Evolutionary conservation across 2,888 invertebrate species (phyloP).

Genomic region (Megastigmus dorsalis): DNA sequence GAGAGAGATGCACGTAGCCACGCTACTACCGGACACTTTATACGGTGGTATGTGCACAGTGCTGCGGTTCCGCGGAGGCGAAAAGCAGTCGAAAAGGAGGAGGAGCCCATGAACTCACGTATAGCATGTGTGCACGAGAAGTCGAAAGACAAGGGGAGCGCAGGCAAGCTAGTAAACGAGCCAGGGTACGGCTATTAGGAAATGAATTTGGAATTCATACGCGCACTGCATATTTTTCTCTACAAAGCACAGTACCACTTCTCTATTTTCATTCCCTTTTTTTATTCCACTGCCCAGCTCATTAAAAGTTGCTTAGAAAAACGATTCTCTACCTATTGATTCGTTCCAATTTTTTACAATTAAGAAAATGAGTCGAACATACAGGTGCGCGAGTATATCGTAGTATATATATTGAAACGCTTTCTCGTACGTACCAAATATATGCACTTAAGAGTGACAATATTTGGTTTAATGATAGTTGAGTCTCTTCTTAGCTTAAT

Average conservation of each 20-base stretch:
- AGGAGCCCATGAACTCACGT: neutral
- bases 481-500: too few species aligned
- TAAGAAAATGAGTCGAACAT: neutral
- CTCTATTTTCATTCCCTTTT: neutral
- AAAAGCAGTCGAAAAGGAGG: too few species aligned
- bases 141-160: neutral
- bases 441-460: too few species aligned
- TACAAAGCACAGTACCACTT: neutral
- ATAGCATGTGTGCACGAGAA: neutral
- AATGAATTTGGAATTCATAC: constrained; percentile 33
- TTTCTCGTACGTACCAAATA: too few species aligned
- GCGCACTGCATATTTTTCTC: too few species aligned
- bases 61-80: too few species aligned
- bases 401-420: neutral
- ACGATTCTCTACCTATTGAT: too few species aligned
- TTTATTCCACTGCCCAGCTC: neutral
- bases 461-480: too few species aligned
- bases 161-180: neutral
- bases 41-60: too few species aligned
- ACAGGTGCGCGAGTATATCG: neutral
- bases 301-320: too few species aligned
- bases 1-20: too few species aligned
- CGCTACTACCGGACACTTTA: neutral
- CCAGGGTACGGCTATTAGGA: constrained; percentile 29
- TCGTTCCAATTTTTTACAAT: neutral